Evolutionary conservation across 2,113 vertebrate genomes (phyloP).

Genomic region (Grammomys surdaster): DNA sequence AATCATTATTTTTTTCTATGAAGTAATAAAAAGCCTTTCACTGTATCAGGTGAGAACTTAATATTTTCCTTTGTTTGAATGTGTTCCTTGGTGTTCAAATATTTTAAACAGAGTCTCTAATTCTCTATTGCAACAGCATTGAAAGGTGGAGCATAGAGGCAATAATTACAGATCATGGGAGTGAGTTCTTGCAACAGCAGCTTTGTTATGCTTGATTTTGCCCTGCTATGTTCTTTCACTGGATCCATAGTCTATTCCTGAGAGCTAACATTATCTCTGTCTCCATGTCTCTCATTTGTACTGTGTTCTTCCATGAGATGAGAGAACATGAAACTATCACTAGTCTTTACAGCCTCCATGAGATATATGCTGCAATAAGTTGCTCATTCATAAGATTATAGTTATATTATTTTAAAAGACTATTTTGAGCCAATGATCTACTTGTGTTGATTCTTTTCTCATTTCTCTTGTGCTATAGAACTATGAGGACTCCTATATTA

Average conservation of each 20-base stretch:
- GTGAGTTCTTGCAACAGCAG: rapidly evolving
- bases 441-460: neutral
- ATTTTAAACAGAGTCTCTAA: neutral
- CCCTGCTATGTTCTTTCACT: neutral
- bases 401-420: neutral
- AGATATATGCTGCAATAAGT: neutral
- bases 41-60: too few species aligned
- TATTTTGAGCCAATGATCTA: neutral
- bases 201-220: neutral
- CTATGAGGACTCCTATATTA: rapidly evolving
- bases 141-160: neutral
- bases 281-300: neutral
- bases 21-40: neutral
- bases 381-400: neutral
- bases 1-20: neutral
- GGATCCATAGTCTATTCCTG: neutral
- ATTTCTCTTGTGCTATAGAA: neutral
- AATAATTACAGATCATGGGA: too few species aligned
- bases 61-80: neutral
- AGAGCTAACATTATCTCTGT: neutral
- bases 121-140: too few species aligned
- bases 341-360: neutral
- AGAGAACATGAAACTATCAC: neutral
- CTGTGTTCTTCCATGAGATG: neutral
- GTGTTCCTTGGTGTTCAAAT: neutral